phyloP scores from a whole-genome alignment of 2,797 vertebrate genomes.

The Epinephelus malabaricus region DNA sequence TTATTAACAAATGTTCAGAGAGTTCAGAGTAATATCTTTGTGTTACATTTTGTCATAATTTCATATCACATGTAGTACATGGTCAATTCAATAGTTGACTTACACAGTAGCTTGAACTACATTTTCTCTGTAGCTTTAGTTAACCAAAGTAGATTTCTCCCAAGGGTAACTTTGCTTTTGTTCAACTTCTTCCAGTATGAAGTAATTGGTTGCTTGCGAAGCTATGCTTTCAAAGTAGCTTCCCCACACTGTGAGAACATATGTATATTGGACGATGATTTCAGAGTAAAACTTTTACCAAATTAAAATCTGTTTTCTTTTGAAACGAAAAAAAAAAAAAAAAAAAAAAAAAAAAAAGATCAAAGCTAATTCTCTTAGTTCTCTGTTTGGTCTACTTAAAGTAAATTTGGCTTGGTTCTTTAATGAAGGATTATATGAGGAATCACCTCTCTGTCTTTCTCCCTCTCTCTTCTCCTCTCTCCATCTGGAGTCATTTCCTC shows the following conservation, averaged over 20 bases:
- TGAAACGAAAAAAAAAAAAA: background rate
- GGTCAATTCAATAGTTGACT: no score
- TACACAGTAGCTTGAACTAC: no score
- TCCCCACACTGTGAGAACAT: no score
- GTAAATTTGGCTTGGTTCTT: background rate
- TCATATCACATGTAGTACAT: no score
- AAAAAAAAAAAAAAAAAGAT: background rate
- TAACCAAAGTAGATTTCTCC: no score
- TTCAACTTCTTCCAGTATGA: conserved; percentile 23
- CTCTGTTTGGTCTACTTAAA: conserved; percentile 1
- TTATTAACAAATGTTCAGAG: no score
- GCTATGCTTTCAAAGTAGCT: conserved; percentile 31
- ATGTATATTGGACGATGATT: background rate
- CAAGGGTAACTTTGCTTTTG: no score
- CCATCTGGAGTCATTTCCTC: background rate
- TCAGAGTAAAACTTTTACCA: background rate
- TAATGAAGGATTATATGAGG: background rate
- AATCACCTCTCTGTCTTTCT: background rate
- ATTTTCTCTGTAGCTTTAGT: no score
- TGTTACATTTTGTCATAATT: no score
- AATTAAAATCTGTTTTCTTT: conserved; percentile 8
- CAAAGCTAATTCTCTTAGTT: background rate
- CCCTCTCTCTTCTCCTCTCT: background rate
- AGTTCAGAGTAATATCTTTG: no score
- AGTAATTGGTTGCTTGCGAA: conserved; percentile 47